Base-by-base conservation (phyloP, 2,113 vertebrate genomes). In the Ctenodactylus gundi region DNA sequence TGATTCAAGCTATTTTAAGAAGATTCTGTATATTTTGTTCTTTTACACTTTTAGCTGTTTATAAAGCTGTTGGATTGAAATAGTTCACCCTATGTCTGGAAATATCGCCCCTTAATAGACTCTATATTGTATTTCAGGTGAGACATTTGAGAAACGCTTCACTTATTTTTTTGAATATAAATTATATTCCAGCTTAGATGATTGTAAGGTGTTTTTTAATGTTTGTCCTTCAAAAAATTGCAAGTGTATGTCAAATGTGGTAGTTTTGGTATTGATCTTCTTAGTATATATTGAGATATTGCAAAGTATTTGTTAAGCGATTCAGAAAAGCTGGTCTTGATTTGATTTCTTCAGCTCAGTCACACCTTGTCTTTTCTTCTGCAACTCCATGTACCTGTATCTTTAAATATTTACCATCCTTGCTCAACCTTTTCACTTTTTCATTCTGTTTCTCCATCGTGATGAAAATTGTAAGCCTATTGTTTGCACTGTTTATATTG, bases 141-240 rank as follows among this genome's bases (percentile, higher is more conserved):
- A 87, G 46, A 70, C 27, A 68, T 88, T 34, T 95, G 15, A 91
- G 20, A 93, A 87, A 49, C 82, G 6, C 2, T 20, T 77, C 36
- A 57, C 23, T 90, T 70, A 46, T 70, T 87, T 70, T 46, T 94
- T 83, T 78, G n/a, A 91, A 84, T 29, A 78, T 91, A 91, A 64
- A 55, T 57, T 73, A 18, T 65, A 39, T 17, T 73, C 9, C 41
- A 84, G n/a, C 21, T 94, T 49, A 83, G 77, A 72, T 73, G 39
- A 88, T 21, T 88, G 7, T 83, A 88, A n/a, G 62, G 13, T 14
- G 29, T 73, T 91, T 81, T 51, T 23, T 23, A n/a, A n/a, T 84
- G 34, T 29, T 77, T 55, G 17, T 70, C 23, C 15, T 29, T 85
- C 36, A 25, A 72, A 91, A 57, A 77, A 65, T 58, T 57, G 12